These are phyloP conservation scores for Cyanocitta stelleri DNA, from an alignment of 2,113 vertebrate species.

Conservation along the genomic window DNA sequence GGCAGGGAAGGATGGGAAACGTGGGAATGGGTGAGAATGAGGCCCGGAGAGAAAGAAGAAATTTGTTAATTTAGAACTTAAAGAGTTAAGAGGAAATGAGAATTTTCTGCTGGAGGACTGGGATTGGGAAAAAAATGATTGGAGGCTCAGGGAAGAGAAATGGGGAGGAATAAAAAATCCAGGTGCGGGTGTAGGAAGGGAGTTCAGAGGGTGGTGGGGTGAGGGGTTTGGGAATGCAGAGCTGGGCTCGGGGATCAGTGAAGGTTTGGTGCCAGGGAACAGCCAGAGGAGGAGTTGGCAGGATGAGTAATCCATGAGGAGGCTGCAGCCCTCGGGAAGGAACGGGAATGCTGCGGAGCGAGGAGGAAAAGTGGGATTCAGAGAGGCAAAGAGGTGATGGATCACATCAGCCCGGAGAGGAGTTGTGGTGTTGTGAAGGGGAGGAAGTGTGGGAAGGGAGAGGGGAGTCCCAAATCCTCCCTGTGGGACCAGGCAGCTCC, in stretches of 20 bases:
- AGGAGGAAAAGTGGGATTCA: not conserved
- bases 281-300: not conserved
- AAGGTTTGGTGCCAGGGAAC: not conserved
- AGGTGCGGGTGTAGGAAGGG: not conserved
- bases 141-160: not conserved
- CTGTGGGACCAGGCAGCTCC: not conserved
- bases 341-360: not conserved
- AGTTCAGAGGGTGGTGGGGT: not conserved
- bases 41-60: not conserved
- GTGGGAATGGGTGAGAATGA: not conserved
- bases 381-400: not conserved
- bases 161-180: not conserved
- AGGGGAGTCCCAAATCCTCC: not conserved
- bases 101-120: not conserved
- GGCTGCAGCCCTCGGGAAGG: not conserved
- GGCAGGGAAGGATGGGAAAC: not conserved
- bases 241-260: not conserved
- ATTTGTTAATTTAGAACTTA: not conserved
- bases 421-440: not conserved
- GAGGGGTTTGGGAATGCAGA: not conserved
- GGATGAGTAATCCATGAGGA: constrained; percentile 21
- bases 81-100: not conserved
- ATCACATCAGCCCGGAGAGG: not conserved
- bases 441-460: not conserved
- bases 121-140: not conserved